A percentile compares a stretch with the other conserved stretches of the same genome.
phyloP scores from a whole-genome alignment of 2,888 invertebrate species.

The Linyphia triangularis region DNA sequence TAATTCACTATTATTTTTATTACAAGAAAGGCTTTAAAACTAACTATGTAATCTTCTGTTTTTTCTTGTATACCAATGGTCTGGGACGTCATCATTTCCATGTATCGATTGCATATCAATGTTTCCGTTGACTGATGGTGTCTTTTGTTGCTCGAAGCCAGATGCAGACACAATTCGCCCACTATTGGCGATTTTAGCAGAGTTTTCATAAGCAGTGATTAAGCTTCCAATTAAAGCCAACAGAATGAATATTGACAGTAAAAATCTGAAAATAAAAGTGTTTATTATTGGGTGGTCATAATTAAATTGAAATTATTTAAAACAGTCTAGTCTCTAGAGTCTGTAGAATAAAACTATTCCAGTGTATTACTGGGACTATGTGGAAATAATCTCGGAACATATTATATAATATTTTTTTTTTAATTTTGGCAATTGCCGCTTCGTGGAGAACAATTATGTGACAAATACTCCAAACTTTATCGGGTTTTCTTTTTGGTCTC shows the following conservation, averaged over 20 bases:
- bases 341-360: too few species aligned
- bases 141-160: neutral
- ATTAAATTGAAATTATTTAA: neutral
- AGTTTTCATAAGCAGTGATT: slow-evolving; percentile 30
- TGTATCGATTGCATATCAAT: neutral
- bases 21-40: too few species aligned
- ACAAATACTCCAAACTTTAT: too few species aligned
- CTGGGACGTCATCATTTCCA: neutral
- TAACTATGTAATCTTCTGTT: neutral
- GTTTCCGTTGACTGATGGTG: neutral
- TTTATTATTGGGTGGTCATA: neutral
- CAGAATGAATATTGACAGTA: slow-evolving; percentile 22
- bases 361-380: too few species aligned
- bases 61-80: neutral
- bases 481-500: too few species aligned
- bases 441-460: too few species aligned
- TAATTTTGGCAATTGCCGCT: too few species aligned
- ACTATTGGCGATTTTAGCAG: neutral
- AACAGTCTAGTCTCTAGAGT: neutral
- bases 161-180: neutral
- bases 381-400: too few species aligned
- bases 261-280: neutral
- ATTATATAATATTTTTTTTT: too few species aligned
- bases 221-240: slow-evolving; percentile 7
- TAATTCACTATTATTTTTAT: too few species aligned